Conservation (phyloP, 1,140 invertebrate genomes). For the Trinorchestia longiramus region DNA sequence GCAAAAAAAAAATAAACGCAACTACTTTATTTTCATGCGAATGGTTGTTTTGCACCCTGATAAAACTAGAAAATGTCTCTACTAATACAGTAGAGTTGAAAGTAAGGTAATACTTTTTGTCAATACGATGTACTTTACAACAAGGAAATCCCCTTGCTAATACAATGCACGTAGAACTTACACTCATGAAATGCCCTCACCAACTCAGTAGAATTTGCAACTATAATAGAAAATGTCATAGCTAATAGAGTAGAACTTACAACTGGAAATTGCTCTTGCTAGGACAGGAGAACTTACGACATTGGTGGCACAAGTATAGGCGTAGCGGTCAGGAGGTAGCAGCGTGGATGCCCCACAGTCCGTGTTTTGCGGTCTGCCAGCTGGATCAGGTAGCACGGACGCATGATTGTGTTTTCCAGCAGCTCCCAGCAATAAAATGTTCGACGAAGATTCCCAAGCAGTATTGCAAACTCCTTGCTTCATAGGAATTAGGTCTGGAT, state of each 20-base stretch:
- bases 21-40: too few relatives aligned
- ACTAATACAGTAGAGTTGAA: too few relatives aligned
- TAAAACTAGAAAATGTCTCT: too few relatives aligned
- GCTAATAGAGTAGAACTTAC: not conserved
- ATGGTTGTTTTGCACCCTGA: too few relatives aligned
- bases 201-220: too few relatives aligned
- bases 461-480: constrained; percentile 2
- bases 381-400: not conserved
- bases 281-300: not conserved
- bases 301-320: constrained; percentile 6
- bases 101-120: too few relatives aligned
- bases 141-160: too few relatives aligned
- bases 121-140: too few relatives aligned
- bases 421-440: not conserved
- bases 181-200: too few relatives aligned
- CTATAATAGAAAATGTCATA: not conserved
- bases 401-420: not conserved
- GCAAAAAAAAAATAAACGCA: too few relatives aligned
- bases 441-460: not conserved
- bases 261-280: not conserved
- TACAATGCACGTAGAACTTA: too few relatives aligned
- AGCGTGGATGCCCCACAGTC: constrained; percentile 18
- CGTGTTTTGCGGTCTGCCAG: not conserved
- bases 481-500: constrained; percentile 22
- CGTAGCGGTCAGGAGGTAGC: constrained; percentile 2